Evolutionary conservation across 2,888 invertebrate species (phyloP), one percentile per base, ranked within the genome.

Genomic region (Leptopterna dolabrata): DNA sequence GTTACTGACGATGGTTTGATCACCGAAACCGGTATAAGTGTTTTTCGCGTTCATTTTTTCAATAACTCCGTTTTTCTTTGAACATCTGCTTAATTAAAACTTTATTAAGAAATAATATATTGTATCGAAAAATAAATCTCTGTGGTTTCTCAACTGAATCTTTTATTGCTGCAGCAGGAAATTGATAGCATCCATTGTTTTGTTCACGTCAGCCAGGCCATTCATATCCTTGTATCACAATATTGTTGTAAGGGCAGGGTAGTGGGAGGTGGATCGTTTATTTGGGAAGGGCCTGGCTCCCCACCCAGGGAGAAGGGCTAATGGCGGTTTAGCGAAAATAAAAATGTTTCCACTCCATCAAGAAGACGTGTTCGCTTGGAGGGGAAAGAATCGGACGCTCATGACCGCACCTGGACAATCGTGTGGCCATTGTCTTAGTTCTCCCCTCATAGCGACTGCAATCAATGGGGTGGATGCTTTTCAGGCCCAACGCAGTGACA

Each of bases 401-500:
- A 63, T 63, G 63, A 63, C 63, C 63, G 63, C 63, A 63, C 63
- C 63, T 63, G 63, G 63, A 63, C 63, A 63, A 63, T 63, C 63
- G 63, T 63, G 2, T 24, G 63, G 63, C 24, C 24, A 63, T 63
- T 63, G 63, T 63, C 63, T 63, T 63, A 19, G 0, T 63, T 63
- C 63, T 63, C 63, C 63, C 63, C 63, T 63, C 19, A n/a, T n/a
- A 24, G 6, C 24, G 2, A 19, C 63, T 11, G 63, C 63, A 63
- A 63, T 63, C 63, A 63, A 63, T 19, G 63, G 24, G 63, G n/a
- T n/a, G 51, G 51, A 19, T 16, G 51, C 19, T 63, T 63, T 63
- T 63, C 63, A 63, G 24, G 0, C 4, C 4, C 36, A 27, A 63
- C 27, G 63, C 27, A 19, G 24, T 2, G 63, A 63, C 63, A 19